phyloP scores from a whole-genome alignment of 2,797 vertebrate genomes.

The Cyprinella venusta region DNA sequence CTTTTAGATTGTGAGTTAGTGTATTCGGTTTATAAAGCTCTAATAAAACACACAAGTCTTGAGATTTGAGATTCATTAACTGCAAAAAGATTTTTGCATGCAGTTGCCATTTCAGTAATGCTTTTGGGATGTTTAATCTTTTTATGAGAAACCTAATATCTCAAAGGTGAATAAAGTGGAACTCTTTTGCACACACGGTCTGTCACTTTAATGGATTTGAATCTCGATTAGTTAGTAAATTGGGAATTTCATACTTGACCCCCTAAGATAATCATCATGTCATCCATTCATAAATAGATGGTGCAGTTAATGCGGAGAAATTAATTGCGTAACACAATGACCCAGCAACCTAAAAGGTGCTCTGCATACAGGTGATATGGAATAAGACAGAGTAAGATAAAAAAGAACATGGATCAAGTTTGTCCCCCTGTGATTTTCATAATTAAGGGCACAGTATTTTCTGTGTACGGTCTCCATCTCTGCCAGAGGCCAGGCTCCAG shows the following conservation, averaged over 20 bases:
- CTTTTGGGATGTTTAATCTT: constrained; percentile 3
- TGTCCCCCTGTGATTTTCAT: constrained; percentile 34
- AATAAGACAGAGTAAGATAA: neutral
- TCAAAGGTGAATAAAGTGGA: constrained; percentile 24
- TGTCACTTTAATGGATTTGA: constrained; percentile 58
- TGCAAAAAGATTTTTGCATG: neutral
- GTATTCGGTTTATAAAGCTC: neutral
- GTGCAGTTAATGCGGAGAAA: constrained; percentile 58
- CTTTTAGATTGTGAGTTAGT: constrained; percentile 28
- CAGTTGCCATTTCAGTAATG: constrained; percentile 15
- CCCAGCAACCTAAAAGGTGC: constrained; percentile 55
- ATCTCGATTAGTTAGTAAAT: constrained; percentile 63
- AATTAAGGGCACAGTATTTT: constrained; percentile 33
- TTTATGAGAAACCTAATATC: neutral
- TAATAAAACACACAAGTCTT: constrained; percentile 8
- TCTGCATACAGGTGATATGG: neutral
- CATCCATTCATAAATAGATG: constrained; percentile 60
- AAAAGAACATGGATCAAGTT: constrained; percentile 19
- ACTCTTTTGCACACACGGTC: neutral
- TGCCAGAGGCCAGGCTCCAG: constrained; percentile 23
- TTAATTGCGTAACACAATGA: constrained; percentile 60
- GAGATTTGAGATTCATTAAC: constrained; percentile 1
- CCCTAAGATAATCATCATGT: constrained; percentile 62
- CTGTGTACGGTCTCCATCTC: constrained; percentile 36
- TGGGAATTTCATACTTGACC: constrained; percentile 51